Evolutionary conservation across 1,140 invertebrate species (phyloP).

Genomic region (Eulimnadia texana): DNA sequence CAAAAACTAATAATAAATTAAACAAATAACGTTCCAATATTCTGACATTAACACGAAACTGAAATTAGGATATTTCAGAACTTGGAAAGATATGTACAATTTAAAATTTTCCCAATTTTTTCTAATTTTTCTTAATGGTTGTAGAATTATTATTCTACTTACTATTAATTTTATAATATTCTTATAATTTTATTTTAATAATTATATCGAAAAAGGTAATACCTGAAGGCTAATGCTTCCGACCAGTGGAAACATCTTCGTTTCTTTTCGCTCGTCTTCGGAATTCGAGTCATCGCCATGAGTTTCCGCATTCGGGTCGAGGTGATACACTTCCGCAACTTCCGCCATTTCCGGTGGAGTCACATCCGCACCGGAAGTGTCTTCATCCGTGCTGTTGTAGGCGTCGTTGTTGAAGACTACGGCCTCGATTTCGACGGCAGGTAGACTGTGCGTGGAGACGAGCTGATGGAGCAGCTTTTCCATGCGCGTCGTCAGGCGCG

Average conservation of each 20-base stretch:
- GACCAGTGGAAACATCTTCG: conserved; percentile 3
- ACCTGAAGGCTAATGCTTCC: conserved; percentile 8
- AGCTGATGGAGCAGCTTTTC: conserved; percentile 53
- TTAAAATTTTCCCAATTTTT: too few species aligned
- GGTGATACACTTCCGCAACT: background rate
- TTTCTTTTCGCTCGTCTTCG: background rate
- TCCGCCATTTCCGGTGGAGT: background rate
- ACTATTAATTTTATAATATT: background rate
- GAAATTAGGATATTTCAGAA: too few species aligned
- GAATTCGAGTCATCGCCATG: background rate
- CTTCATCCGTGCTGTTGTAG: conserved; percentile 28
- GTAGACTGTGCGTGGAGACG: conserved; percentile 52
- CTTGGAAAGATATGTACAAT: too few species aligned
- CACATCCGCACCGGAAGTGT: background rate
- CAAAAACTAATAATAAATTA: too few species aligned
- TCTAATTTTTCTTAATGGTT: too few species aligned
- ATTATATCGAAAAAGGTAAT: background rate
- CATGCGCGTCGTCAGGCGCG: conserved; percentile 48
- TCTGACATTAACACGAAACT: too few species aligned
- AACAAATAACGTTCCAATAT: too few species aligned
- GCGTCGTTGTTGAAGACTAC: conserved; percentile 57
- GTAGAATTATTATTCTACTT: too few species aligned
- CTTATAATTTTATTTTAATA: background rate
- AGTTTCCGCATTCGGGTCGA: background rate
- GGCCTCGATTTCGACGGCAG: conserved; percentile 56